These are phyloP conservation scores for Dasyornis broadbenti DNA, from an alignment of 2,113 vertebrate genomes.

Conservation along the genomic window DNA sequence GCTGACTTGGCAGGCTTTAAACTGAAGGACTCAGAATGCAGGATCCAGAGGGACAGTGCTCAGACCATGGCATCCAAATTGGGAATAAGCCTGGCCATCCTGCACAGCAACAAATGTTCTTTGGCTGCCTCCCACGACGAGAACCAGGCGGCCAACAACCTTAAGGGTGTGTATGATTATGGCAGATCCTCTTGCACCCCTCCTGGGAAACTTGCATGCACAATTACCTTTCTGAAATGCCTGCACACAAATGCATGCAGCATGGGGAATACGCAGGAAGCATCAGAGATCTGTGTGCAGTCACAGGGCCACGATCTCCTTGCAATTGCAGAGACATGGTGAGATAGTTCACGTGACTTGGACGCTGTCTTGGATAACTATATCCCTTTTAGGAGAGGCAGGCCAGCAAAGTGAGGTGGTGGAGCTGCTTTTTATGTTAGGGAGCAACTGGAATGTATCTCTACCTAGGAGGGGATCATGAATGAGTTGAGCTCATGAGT, in stretches of 20 bases:
- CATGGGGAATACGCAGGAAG: neutral
- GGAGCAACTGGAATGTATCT: neutral
- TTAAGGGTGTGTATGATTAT: neutral
- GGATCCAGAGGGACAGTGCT: neutral
- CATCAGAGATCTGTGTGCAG: neutral
- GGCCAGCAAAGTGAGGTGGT: neutral
- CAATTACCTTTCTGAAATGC: neutral
- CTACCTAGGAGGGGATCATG: rapidly evolving
- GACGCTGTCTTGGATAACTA: neutral
- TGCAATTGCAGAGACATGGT: neutral
- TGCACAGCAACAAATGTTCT: neutral
- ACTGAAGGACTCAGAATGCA: neutral
- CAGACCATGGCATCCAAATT: neutral
- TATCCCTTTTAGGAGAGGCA: neutral
- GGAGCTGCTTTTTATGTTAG: neutral
- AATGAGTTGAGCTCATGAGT: neutral
- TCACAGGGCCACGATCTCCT: neutral
- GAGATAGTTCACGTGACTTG: neutral
- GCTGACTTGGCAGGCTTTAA: neutral
- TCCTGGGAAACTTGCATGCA: neutral
- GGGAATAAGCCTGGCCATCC: neutral
- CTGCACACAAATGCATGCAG: neutral
- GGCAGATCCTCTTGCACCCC: neutral
- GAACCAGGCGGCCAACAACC: neutral
- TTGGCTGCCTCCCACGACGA: neutral